phyloP scores from a whole-genome alignment of 1,140 invertebrate species.

The silkworm (Bombyx mori) region ASM3026992v2 NC_085118.1:1343001-1343500 shows the following conservation, averaged over 20 bases:
- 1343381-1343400: constrained; percentile 37
- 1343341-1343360: constrained; percentile 23
- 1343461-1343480: constrained; percentile 28
- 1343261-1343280: constrained; percentile 48
- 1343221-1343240: constrained; percentile 39
- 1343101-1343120: too few species aligned
- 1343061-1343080: too few species aligned
- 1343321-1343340: constrained; percentile 43
- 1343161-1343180: constrained; percentile 36
- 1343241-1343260: constrained; percentile 42
- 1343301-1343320: constrained; percentile 39
- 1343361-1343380: constrained; percentile 10
- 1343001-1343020: too few species aligned
- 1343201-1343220: constrained; percentile 36
- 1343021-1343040: too few species aligned
- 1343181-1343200: constrained; percentile 28
- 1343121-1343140: constrained; percentile 39
- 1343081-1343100: too few species aligned
- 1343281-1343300: constrained; percentile 22
- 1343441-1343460: constrained; percentile 38
- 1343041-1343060: too few species aligned
- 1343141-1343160: constrained; percentile 32
- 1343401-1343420: constrained; percentile 47
- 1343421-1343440: constrained; percentile 35
- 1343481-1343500: constrained; percentile 32